Evolutionary conservation across 2,797 vertebrate genomes (phyloP), one percentile per base, ranked within the genome.

Genomic region (Channallabes apus): DNA sequence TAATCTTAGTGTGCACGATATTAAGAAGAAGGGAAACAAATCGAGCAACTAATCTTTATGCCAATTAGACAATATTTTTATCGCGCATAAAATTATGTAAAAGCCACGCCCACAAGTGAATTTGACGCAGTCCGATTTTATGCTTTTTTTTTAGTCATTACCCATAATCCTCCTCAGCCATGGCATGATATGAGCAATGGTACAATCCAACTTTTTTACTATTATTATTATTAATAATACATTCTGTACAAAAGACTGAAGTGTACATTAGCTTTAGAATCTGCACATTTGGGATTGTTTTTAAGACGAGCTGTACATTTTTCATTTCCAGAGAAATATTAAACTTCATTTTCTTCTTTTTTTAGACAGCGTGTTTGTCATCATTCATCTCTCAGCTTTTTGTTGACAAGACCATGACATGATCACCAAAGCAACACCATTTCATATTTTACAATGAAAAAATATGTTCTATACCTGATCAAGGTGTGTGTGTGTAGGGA

Each of bases 301-400:
- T 58, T 41, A 0, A 73, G 27, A 76, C 0, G 22, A 58, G 73
- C 27, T 76, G 51, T 76, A 76, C 54, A 76, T 76, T 76, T 61
- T 76, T 76, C 54, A 58, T 76, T 51, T 58, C 18, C 54, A 35
- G 73, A 75, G n/a, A 76, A 76, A 76, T 76, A 76, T 76, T 76
- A 76, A 76, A 76, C 73, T 56, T 76, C 17, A 27, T 18, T 76
- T 27, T 32, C 22, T 20, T 76, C 54, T 18, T 75, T 75, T 76
- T 58, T 58, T 76, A 32, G 15, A 54, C n/a, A 18, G 17, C 6
- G n/a, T 32, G 15, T 76, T 76, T 58, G 73, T 76, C 54, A 56
- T 76, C 51, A 58, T 76, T 75, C 72, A 56, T 73, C 46, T 20
- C 27, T 58, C 54, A 9, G 72, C 51, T 76, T 80, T 79, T 72